These are phyloP conservation scores for Epizoanthus ramosus DNA, from an alignment of 92 coral and sea anemone genomes.

Conservation along the genomic window DNA sequence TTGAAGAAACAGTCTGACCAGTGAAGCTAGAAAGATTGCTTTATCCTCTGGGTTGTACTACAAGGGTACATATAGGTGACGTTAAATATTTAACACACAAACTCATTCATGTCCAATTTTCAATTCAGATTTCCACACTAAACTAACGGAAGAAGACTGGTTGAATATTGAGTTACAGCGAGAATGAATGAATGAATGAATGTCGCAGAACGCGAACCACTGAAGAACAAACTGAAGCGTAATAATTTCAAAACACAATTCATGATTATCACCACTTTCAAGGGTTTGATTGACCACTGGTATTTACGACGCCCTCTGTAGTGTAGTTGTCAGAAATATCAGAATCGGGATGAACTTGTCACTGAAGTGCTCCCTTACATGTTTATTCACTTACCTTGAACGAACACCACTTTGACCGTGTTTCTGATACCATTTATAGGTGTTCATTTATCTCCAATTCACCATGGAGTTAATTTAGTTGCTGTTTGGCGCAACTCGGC, in stretches of 20 bases:
- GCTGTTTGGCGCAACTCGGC: background rate
- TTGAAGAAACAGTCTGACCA: background rate
- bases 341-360: background rate
- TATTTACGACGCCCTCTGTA: background rate
- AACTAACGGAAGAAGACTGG: background rate
- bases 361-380: background rate
- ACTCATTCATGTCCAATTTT: background rate
- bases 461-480: background rate
- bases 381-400: background rate
- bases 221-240: background rate
- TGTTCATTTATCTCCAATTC: background rate
- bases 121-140: background rate
- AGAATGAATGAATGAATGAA: background rate
- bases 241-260: background rate
- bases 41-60: background rate
- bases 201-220: background rate
- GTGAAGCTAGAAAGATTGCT: background rate
- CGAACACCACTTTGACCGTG: background rate
- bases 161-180: slow-evolving; percentile 3
- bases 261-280: background rate
- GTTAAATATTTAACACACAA: slow-evolving; percentile 24
- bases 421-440: slow-evolving; percentile 24
- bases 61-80: background rate
- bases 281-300: background rate
- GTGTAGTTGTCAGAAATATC: background rate